A percentile compares a stretch with the other conserved stretches of the same genome.
Conservation (phyloP, 30 jellyfish, hydroid and myxozoan genomes). For the Cassiopea andromeda region DNA sequence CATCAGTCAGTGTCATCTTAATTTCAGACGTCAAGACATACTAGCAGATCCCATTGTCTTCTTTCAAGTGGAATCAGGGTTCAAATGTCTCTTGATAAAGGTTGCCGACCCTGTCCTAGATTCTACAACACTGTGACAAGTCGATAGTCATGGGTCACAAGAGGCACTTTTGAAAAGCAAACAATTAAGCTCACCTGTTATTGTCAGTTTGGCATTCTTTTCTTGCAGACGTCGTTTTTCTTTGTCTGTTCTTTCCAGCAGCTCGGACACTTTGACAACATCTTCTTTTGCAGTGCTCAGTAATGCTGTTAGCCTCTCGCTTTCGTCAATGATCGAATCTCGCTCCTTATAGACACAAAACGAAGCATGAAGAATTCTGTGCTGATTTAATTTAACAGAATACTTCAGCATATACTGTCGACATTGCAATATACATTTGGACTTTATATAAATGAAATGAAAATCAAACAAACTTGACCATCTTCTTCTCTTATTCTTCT, state of each 20-base stretch:
- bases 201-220: constrained; percentile 81
- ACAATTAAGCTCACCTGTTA: constrained; percentile 64
- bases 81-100: too few relatives aligned
- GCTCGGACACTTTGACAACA: constrained; percentile 52
- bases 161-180: neutral
- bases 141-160: neutral
- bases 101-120: neutral
- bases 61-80: too few relatives aligned
- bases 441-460: too few relatives aligned
- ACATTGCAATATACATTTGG: neutral
- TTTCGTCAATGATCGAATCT: constrained; percentile 82
- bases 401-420: neutral
- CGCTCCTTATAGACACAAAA: constrained; percentile 70
- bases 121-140: neutral
- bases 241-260: constrained; percentile 77
- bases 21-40: too few relatives aligned
- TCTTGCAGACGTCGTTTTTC: constrained; percentile 91
- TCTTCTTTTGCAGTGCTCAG: constrained; percentile 60
- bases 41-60: too few relatives aligned
- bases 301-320: constrained; percentile 53
- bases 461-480: too few relatives aligned
- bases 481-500: too few relatives aligned
- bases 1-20: too few relatives aligned
- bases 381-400: neutral
- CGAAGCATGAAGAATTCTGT: neutral